Evolutionary conservation across 2,888 invertebrate genomes (phyloP).

Genomic region (Andrena bucephala): DNA sequence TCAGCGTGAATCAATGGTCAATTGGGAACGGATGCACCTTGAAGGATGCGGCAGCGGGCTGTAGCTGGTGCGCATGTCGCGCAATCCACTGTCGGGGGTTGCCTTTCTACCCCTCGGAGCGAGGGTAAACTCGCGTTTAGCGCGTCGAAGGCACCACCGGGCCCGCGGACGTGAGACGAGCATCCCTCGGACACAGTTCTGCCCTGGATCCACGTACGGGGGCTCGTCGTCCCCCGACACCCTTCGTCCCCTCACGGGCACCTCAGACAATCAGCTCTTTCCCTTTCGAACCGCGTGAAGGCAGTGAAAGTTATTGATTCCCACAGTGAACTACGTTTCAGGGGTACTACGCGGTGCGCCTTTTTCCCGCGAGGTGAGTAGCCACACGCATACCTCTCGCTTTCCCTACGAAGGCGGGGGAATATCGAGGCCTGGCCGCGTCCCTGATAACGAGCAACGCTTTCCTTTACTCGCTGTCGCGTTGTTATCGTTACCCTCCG

Average conservation of each 20-base stretch:
- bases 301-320: conserved; percentile 72
- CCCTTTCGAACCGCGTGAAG: conserved; percentile 29
- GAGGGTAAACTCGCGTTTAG: conserved; percentile 54
- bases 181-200: conserved; percentile 6
- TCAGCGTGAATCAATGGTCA: conserved; percentile 57
- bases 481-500: conserved; percentile 17
- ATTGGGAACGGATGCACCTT: conserved; percentile 54
- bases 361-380: conserved; percentile 59
- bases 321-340: conserved; percentile 49
- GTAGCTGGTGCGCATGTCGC: conserved; percentile 58
- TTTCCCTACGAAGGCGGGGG: conserved; percentile 20
- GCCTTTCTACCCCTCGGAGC: conserved; percentile 41
- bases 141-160: conserved; percentile 45
- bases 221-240: background rate
- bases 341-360: conserved; percentile 40
- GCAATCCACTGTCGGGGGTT: conserved; percentile 43
- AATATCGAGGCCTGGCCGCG: background rate
- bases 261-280: conserved; percentile 24
- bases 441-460: background rate
- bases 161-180: background rate
- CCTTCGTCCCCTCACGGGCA: conserved; percentile 4
- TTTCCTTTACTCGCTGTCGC: background rate
- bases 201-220: conserved; percentile 4
- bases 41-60: conserved; percentile 60
- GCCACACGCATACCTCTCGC: conserved; percentile 19